These are phyloP conservation scores for Nestor notabilis DNA, from an alignment of 2,113 vertebrate species.

Conservation along the genomic window DNA sequence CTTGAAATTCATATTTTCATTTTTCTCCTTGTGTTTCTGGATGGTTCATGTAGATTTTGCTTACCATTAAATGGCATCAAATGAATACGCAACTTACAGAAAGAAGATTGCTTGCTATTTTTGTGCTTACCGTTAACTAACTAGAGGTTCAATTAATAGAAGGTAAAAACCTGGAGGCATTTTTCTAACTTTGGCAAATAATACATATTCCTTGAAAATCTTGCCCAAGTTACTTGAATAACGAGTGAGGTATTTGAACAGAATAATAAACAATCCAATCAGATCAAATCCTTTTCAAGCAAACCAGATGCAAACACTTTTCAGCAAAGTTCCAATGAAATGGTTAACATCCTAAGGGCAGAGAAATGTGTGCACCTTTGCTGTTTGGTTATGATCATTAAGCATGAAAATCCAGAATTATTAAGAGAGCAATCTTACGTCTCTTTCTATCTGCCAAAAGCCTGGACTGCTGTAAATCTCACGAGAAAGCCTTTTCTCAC, in stretches of 20 bases:
- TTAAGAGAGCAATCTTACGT: neutral
- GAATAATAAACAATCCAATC: neutral
- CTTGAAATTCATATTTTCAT: neutral
- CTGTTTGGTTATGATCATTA: neutral
- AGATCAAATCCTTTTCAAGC: neutral
- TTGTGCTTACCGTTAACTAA: neutral
- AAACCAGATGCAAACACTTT: neutral
- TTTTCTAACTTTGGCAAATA: neutral
- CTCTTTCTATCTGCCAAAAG: slow-evolving; percentile 7
- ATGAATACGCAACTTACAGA: neutral
- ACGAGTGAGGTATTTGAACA: neutral
- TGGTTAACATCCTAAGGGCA: neutral
- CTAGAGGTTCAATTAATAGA: neutral
- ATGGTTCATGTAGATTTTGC: neutral
- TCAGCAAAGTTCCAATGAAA: neutral
- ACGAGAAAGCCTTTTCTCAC: neutral
- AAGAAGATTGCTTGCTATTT: neutral
- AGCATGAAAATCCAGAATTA: neutral
- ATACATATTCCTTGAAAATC: neutral
- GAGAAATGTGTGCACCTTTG: neutral
- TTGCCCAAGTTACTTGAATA: neutral
- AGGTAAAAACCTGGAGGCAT: neutral
- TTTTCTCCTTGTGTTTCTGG: neutral
- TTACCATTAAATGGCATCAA: neutral
- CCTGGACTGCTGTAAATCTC: neutral